Percentiles rank a stretch among this genome's conserved stretches.
Evolutionary conservation across 2,888 invertebrate species (phyloP).

Genomic region (Pterostichus niger): DNA sequence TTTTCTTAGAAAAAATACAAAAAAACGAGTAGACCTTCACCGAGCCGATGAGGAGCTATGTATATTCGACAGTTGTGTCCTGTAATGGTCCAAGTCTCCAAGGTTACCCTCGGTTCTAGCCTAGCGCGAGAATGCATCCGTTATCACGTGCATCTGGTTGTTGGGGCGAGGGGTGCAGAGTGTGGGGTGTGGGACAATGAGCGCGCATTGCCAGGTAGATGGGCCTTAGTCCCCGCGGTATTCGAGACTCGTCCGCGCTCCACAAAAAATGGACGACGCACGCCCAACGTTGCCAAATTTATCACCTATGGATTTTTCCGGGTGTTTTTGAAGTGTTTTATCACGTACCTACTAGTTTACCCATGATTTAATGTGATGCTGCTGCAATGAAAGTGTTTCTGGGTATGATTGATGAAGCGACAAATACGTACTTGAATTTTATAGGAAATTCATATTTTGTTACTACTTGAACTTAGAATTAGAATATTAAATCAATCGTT

Average conservation of each 20-base stretch:
- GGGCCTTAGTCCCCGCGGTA: slow-evolving; percentile 19
- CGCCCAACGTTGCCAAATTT: slow-evolving; percentile 64
- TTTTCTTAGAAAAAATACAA: slow-evolving; percentile 53
- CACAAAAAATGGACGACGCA: slow-evolving; percentile 64
- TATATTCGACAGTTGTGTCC: slow-evolving; percentile 40
- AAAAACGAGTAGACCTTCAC: slow-evolving; percentile 59
- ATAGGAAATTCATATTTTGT: no score
- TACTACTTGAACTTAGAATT: no score
- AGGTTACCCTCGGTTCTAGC: slow-evolving; percentile 12
- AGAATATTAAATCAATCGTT: no score
- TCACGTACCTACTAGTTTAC: slow-evolving; percentile 22
- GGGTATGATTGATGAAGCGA: no score
- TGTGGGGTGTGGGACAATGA: not conserved
- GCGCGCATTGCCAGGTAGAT: slow-evolving; percentile 50
- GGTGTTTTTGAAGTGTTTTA: slow-evolving; percentile 32
- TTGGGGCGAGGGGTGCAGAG: not conserved
- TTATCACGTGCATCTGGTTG: slow-evolving; percentile 60
- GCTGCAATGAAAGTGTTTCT: no score
- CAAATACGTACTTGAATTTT: no score
- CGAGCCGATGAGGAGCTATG: not conserved
- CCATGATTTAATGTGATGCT: slow-evolving; percentile 1
- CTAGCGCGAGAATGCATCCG: slow-evolving; percentile 57
- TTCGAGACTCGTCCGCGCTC: slow-evolving; percentile 41
- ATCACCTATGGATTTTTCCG: slow-evolving; percentile 52
- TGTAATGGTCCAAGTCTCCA: slow-evolving; percentile 57